Conservation (phyloP, 2,113 vertebrate genomes). For the Tyrannus savana region DNA sequence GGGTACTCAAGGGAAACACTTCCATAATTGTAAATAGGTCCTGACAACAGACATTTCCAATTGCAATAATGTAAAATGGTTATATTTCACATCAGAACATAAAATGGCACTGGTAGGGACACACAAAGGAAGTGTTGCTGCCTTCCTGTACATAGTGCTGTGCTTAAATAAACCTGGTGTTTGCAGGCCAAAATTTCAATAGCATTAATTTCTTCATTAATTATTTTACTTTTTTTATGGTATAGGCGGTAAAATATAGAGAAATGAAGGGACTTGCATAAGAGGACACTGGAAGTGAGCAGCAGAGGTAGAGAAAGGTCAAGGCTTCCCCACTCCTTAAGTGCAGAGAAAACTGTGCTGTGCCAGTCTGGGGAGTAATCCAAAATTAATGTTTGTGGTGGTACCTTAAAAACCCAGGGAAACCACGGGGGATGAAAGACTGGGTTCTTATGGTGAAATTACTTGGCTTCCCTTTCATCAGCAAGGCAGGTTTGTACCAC, state of each 20-base stretch:
- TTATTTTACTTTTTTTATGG: not conserved
- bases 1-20: constrained; percentile 14
- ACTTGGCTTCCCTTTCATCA: not conserved
- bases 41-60: constrained; percentile 33
- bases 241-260: not conserved
- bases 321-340: not conserved
- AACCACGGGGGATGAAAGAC: not conserved
- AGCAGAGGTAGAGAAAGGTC: not conserved
- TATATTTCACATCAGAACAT: not conserved
- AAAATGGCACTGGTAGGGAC: not conserved
- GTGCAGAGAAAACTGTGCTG: not conserved
- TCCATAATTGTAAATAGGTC: constrained; percentile 36
- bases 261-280: not conserved
- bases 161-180: not conserved
- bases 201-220: not conserved
- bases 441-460: not conserved
- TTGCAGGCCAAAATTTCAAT: not conserved
- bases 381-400: not conserved
- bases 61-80: constrained; percentile 12
- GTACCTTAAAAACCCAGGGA: not conserved
- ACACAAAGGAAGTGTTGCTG: not conserved
- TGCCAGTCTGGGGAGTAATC: not conserved
- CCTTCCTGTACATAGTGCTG: not conserved
- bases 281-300: not conserved
- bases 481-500: not conserved